These are phyloP conservation scores for Castor canadensis DNA, from an alignment of 2,113 vertebrate genomes.

Conservation along the genomic window DNA sequence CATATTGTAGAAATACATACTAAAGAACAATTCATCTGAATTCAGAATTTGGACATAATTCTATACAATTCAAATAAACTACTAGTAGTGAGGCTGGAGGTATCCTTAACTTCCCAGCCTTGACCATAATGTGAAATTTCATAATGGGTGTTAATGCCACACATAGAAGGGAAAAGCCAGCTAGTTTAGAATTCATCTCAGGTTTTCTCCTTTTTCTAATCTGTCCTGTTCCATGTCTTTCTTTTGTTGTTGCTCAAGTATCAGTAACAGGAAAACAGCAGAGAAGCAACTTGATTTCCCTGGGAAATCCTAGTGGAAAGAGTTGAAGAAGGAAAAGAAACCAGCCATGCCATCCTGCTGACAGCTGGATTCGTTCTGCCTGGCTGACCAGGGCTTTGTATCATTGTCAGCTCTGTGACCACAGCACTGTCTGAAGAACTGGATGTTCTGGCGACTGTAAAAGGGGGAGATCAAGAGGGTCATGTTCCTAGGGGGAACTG, in stretches of 20 bases:
- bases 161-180: neutral
- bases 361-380: neutral
- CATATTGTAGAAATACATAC: neutral
- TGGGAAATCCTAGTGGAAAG: neutral
- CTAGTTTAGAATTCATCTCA: neutral
- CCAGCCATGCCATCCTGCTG: fast-evolving
- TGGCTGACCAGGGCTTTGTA: fast-evolving
- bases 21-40: constrained; percentile 26
- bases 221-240: neutral
- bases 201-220: neutral
- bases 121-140: neutral
- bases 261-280: neutral
- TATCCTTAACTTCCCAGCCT: neutral
- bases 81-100: neutral
- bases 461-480: neutral
- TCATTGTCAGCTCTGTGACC: neutral
- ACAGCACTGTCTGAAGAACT: neutral
- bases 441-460: neutral
- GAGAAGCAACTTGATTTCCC: neutral
- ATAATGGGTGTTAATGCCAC: neutral
- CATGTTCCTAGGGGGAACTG: too few relatives aligned
- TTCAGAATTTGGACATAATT: neutral
- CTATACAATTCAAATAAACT: neutral
- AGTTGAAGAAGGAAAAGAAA: neutral
- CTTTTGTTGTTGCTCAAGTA: neutral